phyloP scores from a whole-genome alignment of 2,888 invertebrate genomes.

The Cryptocephalus primarius region DNA sequence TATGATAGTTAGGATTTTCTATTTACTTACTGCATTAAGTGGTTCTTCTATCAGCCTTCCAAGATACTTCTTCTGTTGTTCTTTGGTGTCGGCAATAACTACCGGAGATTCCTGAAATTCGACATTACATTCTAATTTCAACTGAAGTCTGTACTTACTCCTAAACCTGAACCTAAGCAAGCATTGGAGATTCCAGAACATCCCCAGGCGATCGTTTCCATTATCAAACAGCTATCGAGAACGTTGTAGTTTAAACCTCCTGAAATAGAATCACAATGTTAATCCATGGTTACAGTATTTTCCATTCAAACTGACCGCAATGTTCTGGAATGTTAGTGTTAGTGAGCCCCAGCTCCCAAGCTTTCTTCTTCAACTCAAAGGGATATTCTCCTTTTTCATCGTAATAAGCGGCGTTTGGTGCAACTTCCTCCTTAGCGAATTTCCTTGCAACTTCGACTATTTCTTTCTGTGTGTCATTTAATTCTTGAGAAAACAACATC shows the following conservation, averaged over 20 bases:
- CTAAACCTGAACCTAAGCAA: slow-evolving; percentile 78
- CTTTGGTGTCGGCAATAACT: slow-evolving; percentile 69
- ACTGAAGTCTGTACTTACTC: slow-evolving; percentile 37
- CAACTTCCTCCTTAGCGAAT: slow-evolving; percentile 83
- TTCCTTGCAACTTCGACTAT: slow-evolving; percentile 73
- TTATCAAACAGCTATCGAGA: slow-evolving; percentile 69
- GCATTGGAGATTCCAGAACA: slow-evolving; percentile 89
- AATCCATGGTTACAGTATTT: not conserved
- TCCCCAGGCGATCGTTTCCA: slow-evolving; percentile 84
- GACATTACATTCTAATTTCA: slow-evolving; percentile 12
- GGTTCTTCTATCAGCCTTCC: slow-evolving; percentile 85
- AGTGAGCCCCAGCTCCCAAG: slow-evolving; percentile 76
- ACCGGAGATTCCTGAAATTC: slow-evolving; percentile 72
- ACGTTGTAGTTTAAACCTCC: slow-evolving; percentile 68
- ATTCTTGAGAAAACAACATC: slow-evolving; percentile 32
- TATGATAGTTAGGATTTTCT: no score
- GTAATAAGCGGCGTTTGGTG: slow-evolving; percentile 78
- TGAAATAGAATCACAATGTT: slow-evolving; percentile 27
- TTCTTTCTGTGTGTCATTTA: slow-evolving; percentile 62
- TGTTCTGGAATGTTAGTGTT: slow-evolving; percentile 67
- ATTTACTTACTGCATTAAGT: slow-evolving; percentile 51
- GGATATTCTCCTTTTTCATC: slow-evolving; percentile 89
- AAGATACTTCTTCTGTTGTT: slow-evolving; percentile 89
- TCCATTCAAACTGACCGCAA: slow-evolving; percentile 4
- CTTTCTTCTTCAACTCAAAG: slow-evolving; percentile 87